Conservation (phyloP, 2,888 invertebrate species). For the Cephus pulcher region DNA sequence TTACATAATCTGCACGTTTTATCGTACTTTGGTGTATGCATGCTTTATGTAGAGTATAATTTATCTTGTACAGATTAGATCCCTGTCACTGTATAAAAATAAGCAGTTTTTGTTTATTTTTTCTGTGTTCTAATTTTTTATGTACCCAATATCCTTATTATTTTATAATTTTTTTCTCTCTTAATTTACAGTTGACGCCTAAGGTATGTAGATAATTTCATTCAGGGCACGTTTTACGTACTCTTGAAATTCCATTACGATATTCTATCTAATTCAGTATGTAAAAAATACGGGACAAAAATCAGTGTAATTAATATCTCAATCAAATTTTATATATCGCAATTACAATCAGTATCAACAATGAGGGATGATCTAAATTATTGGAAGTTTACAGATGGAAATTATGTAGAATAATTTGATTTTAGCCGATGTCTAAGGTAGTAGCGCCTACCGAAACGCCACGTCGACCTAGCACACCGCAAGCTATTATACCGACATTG, state of each 20-base stretch:
- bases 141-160: not conserved
- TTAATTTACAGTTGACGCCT: slow-evolving; percentile 52
- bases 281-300: slow-evolving; percentile 2
- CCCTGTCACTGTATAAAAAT: not conserved
- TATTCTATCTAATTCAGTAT: not conserved
- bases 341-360: not conserved
- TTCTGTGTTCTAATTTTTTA: not conserved
- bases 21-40: not conserved
- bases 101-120: not conserved
- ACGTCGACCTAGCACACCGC: slow-evolving; percentile 42
- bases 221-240: not conserved
- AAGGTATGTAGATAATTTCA: slow-evolving; percentile 44
- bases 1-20: not conserved
- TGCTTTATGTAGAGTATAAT: not conserved
- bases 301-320: not conserved
- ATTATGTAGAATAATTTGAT: slow-evolving; percentile 19
- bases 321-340: not conserved
- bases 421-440: slow-evolving; percentile 39
- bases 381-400: not conserved
- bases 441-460: slow-evolving; percentile 36
- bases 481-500: slow-evolving; percentile 32
- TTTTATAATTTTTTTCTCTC: slow-evolving; percentile 23
- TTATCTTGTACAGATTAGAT: not conserved
- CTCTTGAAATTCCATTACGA: not conserved
- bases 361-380: not conserved